Evolutionary conservation across 2,113 vertebrate species (phyloP), one percentile per base, ranked within the genome.

Genomic region (Collichthys lucidus): DNA sequence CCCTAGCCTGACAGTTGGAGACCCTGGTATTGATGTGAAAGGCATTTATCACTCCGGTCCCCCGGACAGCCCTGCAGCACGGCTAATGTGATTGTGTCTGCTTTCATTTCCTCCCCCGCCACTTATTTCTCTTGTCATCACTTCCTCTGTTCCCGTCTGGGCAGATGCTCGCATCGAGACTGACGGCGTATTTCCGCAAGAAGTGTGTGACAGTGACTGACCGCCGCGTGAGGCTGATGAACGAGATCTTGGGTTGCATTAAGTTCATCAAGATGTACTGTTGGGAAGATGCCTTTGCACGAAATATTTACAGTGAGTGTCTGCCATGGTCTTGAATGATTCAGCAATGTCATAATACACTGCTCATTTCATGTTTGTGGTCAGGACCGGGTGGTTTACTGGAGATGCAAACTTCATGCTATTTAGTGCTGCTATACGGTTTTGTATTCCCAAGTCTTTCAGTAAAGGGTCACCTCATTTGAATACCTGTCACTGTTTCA

Each of bases 201-300:
- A 95, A 94, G 93, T 96, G 96, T 35, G 93, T 96, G 87, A 29
- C 4, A 11, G 92, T 96, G 87, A 96, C 95, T 22, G 96, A 96
- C 92, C 94, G 71, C 57, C 95, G 96, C 4, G 94, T 96, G 82
- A 90, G 95, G 31, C 89, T 96, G 79, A 96, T 96, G 96, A 96
- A 96, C 61, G 96, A 96, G 91, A 95, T 96, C 83, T 87, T 96
- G 77, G 86, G 89, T 83, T 95, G 92, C 75, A 95, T 96, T 69
- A 96, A 94, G 92, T 96, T 96, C 93, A 96, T 96, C 93, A 96
- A 96, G 94, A 96, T 96, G 95, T 96, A 96, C 83, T 95, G 95
- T 86, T 96, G 95, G 96, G 96, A 96, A 72, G 93, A 93, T 11
- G 91, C 90, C 50, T 96, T 96, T 40, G 80, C 94, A 17, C 86